Conservation (phyloP, 2,888 invertebrate genomes). For the Microctonus aethiopoides region DNA sequence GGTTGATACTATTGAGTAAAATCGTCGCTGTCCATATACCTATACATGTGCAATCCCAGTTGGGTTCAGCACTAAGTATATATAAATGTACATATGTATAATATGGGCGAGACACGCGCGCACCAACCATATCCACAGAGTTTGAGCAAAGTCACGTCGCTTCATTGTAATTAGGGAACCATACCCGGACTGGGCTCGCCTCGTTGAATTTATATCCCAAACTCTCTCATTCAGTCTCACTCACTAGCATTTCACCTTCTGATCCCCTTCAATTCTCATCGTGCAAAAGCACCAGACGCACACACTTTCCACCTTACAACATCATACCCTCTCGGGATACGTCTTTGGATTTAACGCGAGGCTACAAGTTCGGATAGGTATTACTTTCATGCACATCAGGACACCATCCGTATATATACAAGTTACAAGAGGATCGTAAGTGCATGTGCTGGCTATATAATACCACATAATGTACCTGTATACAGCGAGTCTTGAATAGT, state of each 20-base stretch:
- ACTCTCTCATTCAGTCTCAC: neutral
- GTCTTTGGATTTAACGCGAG: conserved; percentile 38
- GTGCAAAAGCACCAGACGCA: neutral
- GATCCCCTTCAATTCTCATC: neutral
- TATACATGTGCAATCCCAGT: neutral
- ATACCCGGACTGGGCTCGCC: conserved; percentile 16
- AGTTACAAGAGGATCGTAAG: conserved; percentile 13
- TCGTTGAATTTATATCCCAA: conserved; percentile 28
- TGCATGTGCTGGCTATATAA: too few relatives aligned
- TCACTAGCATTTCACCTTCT: neutral
- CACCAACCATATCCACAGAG: conserved; percentile 12
- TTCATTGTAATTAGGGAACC: conserved; percentile 42
- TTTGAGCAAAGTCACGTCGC: conserved; percentile 47
- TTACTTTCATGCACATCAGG: neutral
- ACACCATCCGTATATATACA: neutral
- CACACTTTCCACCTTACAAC: neutral
- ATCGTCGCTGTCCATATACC: neutral
- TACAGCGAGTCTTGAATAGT: too few relatives aligned
- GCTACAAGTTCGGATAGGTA: conserved; percentile 9
- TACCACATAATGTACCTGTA: too few relatives aligned
- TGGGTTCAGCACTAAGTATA: neutral
- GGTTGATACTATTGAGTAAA: neutral
- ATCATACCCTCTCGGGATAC: conserved; percentile 11
- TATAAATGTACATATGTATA: too few relatives aligned
- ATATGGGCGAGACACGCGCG: neutral